phyloP scores from a whole-genome alignment of 2,113 vertebrate species.

The Pogona vitticeps region DNA sequence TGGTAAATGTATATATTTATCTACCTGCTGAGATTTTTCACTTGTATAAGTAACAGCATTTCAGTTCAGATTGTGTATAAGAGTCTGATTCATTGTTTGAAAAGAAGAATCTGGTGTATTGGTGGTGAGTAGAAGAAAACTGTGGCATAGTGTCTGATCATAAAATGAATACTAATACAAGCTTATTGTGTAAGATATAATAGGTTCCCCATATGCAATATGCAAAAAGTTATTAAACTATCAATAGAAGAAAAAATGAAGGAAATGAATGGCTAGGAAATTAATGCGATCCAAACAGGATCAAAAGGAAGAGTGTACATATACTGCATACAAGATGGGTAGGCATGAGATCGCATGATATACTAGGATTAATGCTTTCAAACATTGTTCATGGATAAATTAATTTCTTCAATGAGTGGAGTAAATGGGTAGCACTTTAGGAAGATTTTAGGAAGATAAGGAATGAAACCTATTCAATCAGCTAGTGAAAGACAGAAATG shows the following conservation, averaged over 20 bases:
- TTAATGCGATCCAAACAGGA: background rate
- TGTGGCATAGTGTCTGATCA: constrained; percentile 10
- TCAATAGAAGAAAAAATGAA: background rate
- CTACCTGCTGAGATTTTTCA: background rate
- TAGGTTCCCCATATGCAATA: background rate
- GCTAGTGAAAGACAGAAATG: background rate
- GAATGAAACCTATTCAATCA: background rate
- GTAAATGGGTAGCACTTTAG: background rate
- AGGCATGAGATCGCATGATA: no score
- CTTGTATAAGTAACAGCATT: background rate
- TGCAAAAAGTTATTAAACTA: background rate
- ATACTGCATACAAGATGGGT: background rate
- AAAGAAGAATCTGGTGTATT: background rate
- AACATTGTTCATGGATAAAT: background rate
- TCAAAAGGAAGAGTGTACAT: background rate
- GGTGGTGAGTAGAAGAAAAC: background rate
- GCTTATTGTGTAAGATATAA: background rate
- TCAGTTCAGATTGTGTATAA: background rate
- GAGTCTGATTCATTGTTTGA: background rate
- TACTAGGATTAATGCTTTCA: background rate
- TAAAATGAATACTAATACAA: background rate
- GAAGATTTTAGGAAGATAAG: background rate
- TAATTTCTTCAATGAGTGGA: background rate
- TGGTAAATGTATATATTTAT: background rate
- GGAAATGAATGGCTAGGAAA: background rate